Evolutionary conservation across 2,888 invertebrate species (phyloP).

Genomic region (Chloromyia formosa): DNA sequence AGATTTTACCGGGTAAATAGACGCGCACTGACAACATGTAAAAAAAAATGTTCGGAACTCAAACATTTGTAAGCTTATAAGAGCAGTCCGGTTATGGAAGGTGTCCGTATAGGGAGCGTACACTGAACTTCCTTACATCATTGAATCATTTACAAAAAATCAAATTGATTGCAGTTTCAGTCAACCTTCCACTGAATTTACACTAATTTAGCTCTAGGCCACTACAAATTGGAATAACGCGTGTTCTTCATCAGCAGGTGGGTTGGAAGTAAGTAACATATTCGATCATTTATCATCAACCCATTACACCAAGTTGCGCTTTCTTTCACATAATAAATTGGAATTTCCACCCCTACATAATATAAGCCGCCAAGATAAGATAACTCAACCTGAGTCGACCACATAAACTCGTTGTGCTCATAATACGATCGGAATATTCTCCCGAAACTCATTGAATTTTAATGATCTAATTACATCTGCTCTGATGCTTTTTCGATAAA

Average conservation of each 20-base stretch:
- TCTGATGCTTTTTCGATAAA: constrained; percentile 28
- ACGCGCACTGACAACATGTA: too few species aligned
- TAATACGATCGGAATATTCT: not conserved
- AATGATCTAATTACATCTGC: constrained; percentile 43
- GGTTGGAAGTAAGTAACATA: not conserved
- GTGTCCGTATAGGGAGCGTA: too few species aligned
- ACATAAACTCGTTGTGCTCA: not conserved
- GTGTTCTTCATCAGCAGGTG: constrained; percentile 4
- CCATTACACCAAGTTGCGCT: constrained; percentile 38
- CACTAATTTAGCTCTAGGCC: not conserved
- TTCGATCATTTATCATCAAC: constrained; percentile 20
- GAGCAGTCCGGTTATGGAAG: too few species aligned
- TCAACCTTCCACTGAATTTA: too few species aligned
- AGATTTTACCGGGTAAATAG: too few species aligned
- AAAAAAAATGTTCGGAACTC: too few species aligned
- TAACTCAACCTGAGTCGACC: too few species aligned
- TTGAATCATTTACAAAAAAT: too few species aligned
- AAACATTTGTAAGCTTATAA: too few species aligned
- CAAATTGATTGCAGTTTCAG: too few species aligned
- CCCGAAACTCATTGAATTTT: constrained; percentile 33
- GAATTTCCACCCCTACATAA: constrained; percentile 28
- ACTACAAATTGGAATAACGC: not conserved
- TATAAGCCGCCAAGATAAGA: constrained; percentile 6
- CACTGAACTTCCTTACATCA: too few species aligned
- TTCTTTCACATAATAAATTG: constrained; percentile 31